Evolutionary conservation across 1,140 invertebrate species (phyloP).

Genomic region (Whitmania pigra): DNA sequence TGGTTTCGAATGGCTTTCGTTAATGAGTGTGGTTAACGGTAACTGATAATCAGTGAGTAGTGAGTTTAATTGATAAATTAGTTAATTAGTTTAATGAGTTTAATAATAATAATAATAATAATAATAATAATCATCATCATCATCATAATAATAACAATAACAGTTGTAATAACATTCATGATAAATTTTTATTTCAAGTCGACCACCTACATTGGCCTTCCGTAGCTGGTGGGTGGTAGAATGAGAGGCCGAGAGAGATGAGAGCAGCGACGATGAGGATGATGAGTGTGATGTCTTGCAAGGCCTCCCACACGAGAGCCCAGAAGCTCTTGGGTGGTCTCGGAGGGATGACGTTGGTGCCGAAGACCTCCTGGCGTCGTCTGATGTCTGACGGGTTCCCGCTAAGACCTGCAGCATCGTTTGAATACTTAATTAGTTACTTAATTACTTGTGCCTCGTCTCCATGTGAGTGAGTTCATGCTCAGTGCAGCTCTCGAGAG

Average conservation of each 20-base stretch:
- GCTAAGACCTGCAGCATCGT: slow-evolving; percentile 26
- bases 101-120: too few species aligned
- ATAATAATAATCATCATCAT: too few species aligned
- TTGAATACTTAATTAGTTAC: background rate
- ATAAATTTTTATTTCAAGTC: background rate
- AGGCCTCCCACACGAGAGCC: slow-evolving; percentile 88
- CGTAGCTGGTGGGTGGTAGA: slow-evolving; percentile 27
- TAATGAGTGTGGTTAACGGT: background rate
- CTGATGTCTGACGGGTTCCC: slow-evolving; percentile 17
- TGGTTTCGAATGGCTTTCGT: background rate
- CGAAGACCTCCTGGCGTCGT: slow-evolving; percentile 49
- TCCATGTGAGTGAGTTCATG: too few species aligned
- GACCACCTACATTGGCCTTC: background rate
- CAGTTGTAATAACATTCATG: too few species aligned
- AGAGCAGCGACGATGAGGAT: slow-evolving; percentile 48
- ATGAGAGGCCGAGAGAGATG: slow-evolving; percentile 30
- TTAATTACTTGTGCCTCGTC: too few species aligned
- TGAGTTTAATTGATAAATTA: too few species aligned
- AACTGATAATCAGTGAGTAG: too few species aligned
- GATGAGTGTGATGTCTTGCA: slow-evolving; percentile 93
- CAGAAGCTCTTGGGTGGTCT: slow-evolving; percentile 96
- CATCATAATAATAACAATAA: too few species aligned
- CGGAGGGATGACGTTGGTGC: slow-evolving; percentile 90
- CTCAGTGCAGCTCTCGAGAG: too few species aligned
- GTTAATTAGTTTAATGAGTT: too few species aligned